Evolutionary conservation across 2,888 invertebrate species (phyloP).

Genomic region (Caenorhabditis imperialis): DNA sequence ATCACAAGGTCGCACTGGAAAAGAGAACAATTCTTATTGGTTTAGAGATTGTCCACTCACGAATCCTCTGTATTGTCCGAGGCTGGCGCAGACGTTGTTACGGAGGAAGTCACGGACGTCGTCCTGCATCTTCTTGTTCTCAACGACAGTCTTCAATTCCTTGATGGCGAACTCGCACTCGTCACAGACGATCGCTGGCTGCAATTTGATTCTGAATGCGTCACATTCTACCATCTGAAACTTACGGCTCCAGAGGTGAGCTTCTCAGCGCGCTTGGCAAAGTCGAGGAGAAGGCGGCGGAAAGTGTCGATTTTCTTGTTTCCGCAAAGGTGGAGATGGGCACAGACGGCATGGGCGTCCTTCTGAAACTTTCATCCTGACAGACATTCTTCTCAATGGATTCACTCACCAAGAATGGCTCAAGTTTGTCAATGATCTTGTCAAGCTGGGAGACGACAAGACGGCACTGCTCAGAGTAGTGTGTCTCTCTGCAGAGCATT

Average conservation of each 20-base stretch:
- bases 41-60: conserved; percentile 44
- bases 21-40: neutral
- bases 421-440: conserved; percentile 69
- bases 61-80: conserved; percentile 72
- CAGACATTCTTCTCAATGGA: neutral
- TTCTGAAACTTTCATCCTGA: conserved; percentile 52
- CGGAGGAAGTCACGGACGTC: conserved; percentile 63
- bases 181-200: conserved; percentile 74
- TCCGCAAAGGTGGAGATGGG: conserved; percentile 70
- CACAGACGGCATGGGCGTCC: conserved; percentile 70
- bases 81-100: conserved; percentile 68
- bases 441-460: conserved; percentile 73
- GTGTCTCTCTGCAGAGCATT: conserved; percentile 68
- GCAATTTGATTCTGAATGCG: conserved; percentile 2
- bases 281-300: conserved; percentile 70
- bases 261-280: conserved; percentile 60
- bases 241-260: conserved; percentile 8
- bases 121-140: conserved; percentile 67
- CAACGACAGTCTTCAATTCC: conserved; percentile 70
- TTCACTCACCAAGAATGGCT: conserved; percentile 72
- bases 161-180: conserved; percentile 76
- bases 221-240: neutral
- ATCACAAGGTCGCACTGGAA: conserved; percentile 72
- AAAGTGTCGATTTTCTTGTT: conserved; percentile 71
- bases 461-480: conserved; percentile 72